These are phyloP conservation scores for Eupsittula cactorum DNA, from an alignment of 2,113 vertebrate genomes.

Conservation along the genomic window DNA sequence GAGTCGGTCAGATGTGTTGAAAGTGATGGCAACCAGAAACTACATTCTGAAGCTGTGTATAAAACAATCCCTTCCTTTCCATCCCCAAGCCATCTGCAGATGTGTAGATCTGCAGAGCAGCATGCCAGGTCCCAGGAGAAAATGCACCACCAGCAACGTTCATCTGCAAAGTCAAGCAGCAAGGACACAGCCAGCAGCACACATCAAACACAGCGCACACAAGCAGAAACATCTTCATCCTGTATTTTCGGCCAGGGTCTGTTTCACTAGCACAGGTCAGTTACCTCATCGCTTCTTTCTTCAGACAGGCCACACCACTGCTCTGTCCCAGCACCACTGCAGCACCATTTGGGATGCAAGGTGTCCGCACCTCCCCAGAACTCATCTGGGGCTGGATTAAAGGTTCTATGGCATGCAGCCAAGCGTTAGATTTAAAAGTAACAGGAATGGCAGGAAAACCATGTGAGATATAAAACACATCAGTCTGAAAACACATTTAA, in stretches of 20 bases:
- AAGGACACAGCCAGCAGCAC: neutral
- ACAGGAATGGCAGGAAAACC: slow-evolving; percentile 8
- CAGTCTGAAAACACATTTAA: neutral
- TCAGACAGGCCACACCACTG: neutral
- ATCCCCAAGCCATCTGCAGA: neutral
- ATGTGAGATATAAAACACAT: neutral
- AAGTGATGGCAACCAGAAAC: slow-evolving; percentile 66
- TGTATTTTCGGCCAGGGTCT: neutral
- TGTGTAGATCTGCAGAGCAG: neutral
- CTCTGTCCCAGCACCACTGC: neutral
- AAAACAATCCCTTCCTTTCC: neutral
- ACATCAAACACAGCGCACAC: neutral
- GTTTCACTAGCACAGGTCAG: neutral
- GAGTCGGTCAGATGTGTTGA: slow-evolving; percentile 72
- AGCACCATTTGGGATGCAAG: neutral
- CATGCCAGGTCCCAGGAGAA: neutral
- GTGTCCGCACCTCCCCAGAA: neutral
- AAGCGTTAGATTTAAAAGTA: slow-evolving; percentile 25
- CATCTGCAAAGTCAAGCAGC: neutral
- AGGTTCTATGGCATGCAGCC: slow-evolving; percentile 11
- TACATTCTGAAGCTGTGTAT: neutral
- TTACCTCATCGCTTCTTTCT: fast-evolving
- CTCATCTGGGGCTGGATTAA: neutral
- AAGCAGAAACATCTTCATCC: neutral
- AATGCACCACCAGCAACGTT: neutral